These are phyloP conservation scores for Ecliptopera silaceata DNA, from an alignment of 2,888 invertebrate genomes.

Conservation along the genomic window DNA sequence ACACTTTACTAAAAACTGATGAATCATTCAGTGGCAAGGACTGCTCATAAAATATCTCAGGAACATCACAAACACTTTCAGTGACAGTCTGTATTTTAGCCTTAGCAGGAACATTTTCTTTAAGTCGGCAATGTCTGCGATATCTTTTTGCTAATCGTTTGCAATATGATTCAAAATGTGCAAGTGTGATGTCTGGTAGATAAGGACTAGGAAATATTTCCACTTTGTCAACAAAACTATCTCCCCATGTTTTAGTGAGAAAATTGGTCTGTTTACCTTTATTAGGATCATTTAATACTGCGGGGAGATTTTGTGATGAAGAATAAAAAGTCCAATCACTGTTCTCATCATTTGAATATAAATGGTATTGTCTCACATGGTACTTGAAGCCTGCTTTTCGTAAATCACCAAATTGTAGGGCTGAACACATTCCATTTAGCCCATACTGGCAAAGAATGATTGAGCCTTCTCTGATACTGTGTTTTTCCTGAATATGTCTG, in stretches of 20 bases:
- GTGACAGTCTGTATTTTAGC: constrained; percentile 69
- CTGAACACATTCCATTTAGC: constrained; percentile 92
- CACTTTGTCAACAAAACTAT: constrained; percentile 93
- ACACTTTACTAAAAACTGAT: constrained; percentile 92
- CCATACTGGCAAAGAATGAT: constrained; percentile 95
- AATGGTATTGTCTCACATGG: constrained; percentile 89
- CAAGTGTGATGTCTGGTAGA: constrained; percentile 91
- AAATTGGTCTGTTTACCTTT: constrained; percentile 95
- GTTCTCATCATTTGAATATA: constrained; percentile 61
- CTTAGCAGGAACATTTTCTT: constrained; percentile 68
- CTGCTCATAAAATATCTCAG: constrained; percentile 92
- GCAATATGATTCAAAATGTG: constrained; percentile 94
- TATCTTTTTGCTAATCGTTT: constrained; percentile 88
- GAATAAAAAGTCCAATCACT: constrained; percentile 94
- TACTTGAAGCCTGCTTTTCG: constrained; percentile 94
- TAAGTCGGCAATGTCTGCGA: constrained; percentile 84
- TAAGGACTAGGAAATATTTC: constrained; percentile 90
- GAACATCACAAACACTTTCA: constrained; percentile 86
- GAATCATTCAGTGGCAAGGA: constrained; percentile 91
- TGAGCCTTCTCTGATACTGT: constrained; percentile 93
- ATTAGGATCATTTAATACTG: constrained; percentile 97
- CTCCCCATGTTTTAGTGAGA: constrained; percentile 99
- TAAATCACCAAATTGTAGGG: constrained; percentile 94
- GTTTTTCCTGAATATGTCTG: constrained; percentile 90
- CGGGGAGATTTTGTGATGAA: constrained; percentile 96